Conservation (phyloP, 2,113 vertebrate genomes). For the Oncorhynchus mykiss region DNA sequence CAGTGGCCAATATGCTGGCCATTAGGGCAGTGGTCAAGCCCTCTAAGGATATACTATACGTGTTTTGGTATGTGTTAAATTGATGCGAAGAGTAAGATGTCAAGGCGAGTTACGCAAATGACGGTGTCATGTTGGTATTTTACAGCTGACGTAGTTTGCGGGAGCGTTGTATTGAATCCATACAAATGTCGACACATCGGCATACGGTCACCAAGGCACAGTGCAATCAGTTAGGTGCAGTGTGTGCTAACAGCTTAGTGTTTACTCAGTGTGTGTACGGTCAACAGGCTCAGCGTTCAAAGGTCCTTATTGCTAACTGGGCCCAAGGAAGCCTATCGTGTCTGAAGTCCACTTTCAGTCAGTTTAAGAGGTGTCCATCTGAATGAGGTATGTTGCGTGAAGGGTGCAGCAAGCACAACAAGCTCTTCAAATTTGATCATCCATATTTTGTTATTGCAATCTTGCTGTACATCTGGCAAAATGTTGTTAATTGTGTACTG, state of each 20-base stretch:
- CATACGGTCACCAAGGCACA: not conserved
- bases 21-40: no score
- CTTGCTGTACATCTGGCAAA: no score
- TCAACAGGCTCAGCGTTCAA: conserved; percentile 17
- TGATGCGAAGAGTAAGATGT: not conserved
- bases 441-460: no score
- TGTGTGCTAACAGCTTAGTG: conserved; percentile 19
- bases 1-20: no score
- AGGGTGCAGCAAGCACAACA: not conserved
- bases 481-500: no score
- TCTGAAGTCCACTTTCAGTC: not conserved
- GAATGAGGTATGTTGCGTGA: no score
- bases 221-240: not conserved
- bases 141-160: not conserved
- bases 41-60: no score
- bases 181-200: not conserved
- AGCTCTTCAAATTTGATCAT: not conserved
- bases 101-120: not conserved
- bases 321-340: not conserved
- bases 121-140: not conserved
- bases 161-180: not conserved
- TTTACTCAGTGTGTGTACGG: conserved; percentile 27
- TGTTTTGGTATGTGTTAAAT: no score
- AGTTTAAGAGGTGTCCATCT: no score
- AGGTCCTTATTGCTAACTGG: not conserved